Evolutionary conservation across 1,140 invertebrate genomes (phyloP).

Genomic region (Conus ventricosus): DNA sequence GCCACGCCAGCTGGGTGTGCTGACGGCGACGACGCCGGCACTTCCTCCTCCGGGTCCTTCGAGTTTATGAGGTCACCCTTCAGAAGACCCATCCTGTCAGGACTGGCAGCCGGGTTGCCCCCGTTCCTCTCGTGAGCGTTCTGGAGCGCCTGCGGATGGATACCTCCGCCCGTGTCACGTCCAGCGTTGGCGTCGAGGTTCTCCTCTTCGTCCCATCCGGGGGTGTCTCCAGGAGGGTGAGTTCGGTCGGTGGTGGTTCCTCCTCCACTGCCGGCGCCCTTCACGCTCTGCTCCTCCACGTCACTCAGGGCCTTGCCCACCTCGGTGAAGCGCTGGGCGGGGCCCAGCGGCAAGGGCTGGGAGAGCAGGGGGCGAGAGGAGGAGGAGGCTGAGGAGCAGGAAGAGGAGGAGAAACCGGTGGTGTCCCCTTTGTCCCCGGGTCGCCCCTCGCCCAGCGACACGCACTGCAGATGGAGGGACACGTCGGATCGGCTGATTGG

Average conservation of each 20-base stretch:
- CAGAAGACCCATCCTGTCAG: background rate
- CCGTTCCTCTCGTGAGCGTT: background rate
- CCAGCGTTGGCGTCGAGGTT: background rate
- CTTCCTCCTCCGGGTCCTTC: background rate
- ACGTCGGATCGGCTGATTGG: slow-evolving; percentile 13
- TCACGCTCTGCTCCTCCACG: slow-evolving; percentile 11
- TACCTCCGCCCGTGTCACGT: background rate
- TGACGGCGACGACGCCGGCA: background rate
- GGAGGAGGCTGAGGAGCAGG: background rate
- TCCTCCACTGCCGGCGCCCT: background rate
- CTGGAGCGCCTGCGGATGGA: background rate
- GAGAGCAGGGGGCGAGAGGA: background rate
- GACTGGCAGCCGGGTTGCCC: background rate
- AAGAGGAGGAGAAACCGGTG: background rate
- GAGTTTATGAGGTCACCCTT: background rate
- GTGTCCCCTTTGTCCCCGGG: background rate
- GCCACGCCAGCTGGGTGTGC: background rate
- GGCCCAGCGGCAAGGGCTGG: background rate
- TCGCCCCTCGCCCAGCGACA: background rate
- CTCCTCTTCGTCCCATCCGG: background rate
- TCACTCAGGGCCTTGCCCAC: slow-evolving; percentile 6
- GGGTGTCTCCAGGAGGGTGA: background rate
- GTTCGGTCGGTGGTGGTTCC: background rate
- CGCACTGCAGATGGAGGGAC: slow-evolving; percentile 6
- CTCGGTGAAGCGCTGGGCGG: background rate